Evolutionary conservation across 2,888 invertebrate genomes (phyloP), one percentile per base, ranked within the genome.

Genomic region (Temnothorax unifasciatus): DNA sequence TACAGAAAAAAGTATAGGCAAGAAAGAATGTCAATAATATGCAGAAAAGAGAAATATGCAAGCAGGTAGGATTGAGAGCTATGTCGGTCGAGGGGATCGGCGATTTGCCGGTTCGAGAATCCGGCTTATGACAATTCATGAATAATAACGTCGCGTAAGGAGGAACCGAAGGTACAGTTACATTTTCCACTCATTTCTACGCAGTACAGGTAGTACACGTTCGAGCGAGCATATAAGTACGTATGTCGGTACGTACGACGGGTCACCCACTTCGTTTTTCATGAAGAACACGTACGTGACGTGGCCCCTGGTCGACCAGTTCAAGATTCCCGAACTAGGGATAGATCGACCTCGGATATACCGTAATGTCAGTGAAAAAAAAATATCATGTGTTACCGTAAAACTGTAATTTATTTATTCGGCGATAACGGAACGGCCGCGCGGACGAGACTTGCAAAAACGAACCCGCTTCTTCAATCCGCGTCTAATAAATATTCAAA

Each of bases 241-340:
- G 82, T 66, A 82, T 81, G 73, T 85, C 73, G 84, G 63, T 71
- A 71, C 84, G 77, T 66, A 8, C 29, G 59, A 59, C 81, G 73
- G 92, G 91, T 92, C 92, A 91, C 89, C 90, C 91, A 90, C 90
- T 91, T 92, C 87, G 91, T 91, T 92, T 90, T 91, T 90, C 91
- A 93, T 94, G 93, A 88, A 85, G 90, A 90, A 86, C 93, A 92
- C 93, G 93, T 93, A 93, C 90, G 85, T 89, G 89, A 91, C 89
- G 89, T 92, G 88, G 74, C 74, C 79, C 74, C 59, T 50, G 63
- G 57, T 34, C 66, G 59, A 54, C 81, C 66, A 74, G 76, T 79
- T 76, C 66, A 82, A 75, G 84, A 86, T 85, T 87, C 82, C 85
- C 85, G 64, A 84, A 85, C 77, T 82, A 66, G 59, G 34, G 77